Evolutionary conservation across 1,140 invertebrate species (phyloP).

Genomic region (Rhagoletis zephyria): DNA sequence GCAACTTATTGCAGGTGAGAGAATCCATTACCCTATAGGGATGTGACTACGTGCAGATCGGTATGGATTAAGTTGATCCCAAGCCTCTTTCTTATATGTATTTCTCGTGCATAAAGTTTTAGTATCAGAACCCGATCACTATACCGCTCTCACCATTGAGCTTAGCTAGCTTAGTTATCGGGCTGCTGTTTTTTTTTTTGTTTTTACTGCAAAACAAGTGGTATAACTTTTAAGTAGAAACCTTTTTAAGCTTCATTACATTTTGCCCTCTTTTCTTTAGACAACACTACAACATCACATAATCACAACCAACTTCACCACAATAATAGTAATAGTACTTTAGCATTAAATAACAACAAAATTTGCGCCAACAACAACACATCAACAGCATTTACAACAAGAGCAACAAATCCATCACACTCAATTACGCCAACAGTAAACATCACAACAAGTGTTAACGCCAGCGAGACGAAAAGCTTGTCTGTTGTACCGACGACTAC

Average conservation of each 20-base stretch:
- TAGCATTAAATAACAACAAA: slow-evolving; percentile 67
- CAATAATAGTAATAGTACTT: slow-evolving; percentile 58
- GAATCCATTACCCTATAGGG: too few relatives aligned
- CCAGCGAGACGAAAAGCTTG: slow-evolving; percentile 1
- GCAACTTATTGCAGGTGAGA: slow-evolving; percentile 34
- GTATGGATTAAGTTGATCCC: too few relatives aligned
- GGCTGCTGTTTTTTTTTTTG: too few relatives aligned
- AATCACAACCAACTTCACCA: slow-evolving; percentile 55
- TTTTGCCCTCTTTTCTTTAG: neutral
- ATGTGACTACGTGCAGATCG: too few relatives aligned
- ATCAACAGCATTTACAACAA: slow-evolving; percentile 20
- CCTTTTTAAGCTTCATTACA: neutral
- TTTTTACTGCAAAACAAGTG: too few relatives aligned
- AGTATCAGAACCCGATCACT: too few relatives aligned
- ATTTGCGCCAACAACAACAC: slow-evolving; percentile 56
- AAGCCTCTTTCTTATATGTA: too few relatives aligned
- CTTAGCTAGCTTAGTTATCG: too few relatives aligned
- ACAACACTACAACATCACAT: slow-evolving; percentile 44
- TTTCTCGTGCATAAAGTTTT: too few relatives aligned
- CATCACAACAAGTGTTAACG: slow-evolving; percentile 48
- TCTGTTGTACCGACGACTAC: neutral
- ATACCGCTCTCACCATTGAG: too few relatives aligned
- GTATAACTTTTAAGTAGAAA: neutral
- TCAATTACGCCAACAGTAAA: neutral
- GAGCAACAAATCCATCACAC: slow-evolving; percentile 53